Evolutionary conservation across 2,113 vertebrate genomes (phyloP).

Genomic region (Nothobranchius furzeri): DNA sequence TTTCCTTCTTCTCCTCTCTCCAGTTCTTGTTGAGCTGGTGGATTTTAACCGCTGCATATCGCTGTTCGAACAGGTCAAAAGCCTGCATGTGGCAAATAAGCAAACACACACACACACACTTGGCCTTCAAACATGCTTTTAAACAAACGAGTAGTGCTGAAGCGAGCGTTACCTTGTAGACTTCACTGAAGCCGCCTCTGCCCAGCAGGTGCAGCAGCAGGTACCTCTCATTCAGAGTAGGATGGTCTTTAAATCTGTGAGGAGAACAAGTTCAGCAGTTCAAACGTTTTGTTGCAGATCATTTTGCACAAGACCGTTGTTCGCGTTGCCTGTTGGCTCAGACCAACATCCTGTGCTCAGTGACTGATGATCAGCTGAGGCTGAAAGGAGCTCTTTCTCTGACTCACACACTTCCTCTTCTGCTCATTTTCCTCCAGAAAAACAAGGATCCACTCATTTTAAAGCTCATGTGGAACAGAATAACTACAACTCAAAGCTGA

Average conservation of each 20-base stretch:
- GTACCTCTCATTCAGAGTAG: constrained; percentile 96
- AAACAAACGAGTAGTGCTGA: background rate
- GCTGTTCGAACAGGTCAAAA: constrained; percentile 98
- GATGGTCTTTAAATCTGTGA: constrained; percentile 97
- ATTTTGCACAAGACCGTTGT: background rate
- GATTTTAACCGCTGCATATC: constrained; percentile 98
- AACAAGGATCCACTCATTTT: too few relatives aligned
- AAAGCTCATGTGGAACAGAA: too few relatives aligned
- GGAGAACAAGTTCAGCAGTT: background rate
- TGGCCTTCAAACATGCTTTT: background rate
- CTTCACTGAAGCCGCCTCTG: constrained; percentile 99
- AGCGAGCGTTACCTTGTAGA: constrained; percentile 88
- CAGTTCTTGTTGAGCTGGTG: constrained; percentile 99
- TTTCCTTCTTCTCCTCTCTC: constrained; percentile 99
- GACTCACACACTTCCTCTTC: background rate
- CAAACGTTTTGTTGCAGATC: background rate
- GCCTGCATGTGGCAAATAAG: constrained; percentile 77
- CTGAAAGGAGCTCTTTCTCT: background rate
- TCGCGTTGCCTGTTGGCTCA: background rate
- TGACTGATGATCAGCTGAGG: background rate
- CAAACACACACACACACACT: background rate
- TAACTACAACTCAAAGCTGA: too few relatives aligned
- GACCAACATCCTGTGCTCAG: background rate
- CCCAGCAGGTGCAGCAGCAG: constrained; percentile 97
- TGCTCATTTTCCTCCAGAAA: too few relatives aligned